These are phyloP conservation scores for Macrophya alboannulata DNA, from an alignment of 2,888 invertebrate genomes.

Conservation along the genomic window DNA sequence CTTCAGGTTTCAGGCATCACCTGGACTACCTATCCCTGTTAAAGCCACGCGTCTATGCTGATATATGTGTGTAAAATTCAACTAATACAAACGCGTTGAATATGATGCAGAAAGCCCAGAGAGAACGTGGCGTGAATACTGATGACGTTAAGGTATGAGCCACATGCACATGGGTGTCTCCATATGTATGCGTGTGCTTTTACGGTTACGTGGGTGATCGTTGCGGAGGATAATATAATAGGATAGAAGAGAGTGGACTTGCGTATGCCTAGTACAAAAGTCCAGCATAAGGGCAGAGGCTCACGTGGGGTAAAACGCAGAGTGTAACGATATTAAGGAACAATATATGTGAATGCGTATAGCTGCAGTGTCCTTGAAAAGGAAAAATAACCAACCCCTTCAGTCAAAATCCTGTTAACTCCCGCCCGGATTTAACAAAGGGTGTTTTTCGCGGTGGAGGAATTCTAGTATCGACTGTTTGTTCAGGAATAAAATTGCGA, in stretches of 20 bases:
- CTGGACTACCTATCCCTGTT: constrained; percentile 26
- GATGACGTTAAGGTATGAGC: constrained; percentile 19
- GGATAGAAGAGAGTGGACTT: neutral
- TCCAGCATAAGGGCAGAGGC: neutral
- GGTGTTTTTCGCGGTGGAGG: constrained; percentile 20
- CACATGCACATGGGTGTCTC: neutral
- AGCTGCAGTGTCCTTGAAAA: neutral
- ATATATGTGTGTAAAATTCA: neutral
- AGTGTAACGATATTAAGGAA: constrained; percentile 44
- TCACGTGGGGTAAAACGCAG: neutral
- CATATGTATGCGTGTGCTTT: neutral
- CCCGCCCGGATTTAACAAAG: constrained; percentile 42
- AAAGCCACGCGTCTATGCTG: constrained; percentile 1
- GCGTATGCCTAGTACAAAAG: neutral
- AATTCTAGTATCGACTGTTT: neutral
- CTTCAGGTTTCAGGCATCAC: constrained; percentile 43
- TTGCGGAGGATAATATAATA: constrained; percentile 21
- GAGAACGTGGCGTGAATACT: constrained; percentile 43
- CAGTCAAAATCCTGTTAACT: constrained; percentile 44
- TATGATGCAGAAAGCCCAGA: constrained; percentile 20
- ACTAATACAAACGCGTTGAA: neutral
- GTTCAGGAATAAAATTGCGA: neutral
- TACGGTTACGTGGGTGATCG: constrained; percentile 29
- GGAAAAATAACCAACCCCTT: constrained; percentile 20
- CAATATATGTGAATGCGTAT: constrained; percentile 13